Conservation (phyloP, 2,888 invertebrate species). For the Metopia argyrocephala region DNA sequence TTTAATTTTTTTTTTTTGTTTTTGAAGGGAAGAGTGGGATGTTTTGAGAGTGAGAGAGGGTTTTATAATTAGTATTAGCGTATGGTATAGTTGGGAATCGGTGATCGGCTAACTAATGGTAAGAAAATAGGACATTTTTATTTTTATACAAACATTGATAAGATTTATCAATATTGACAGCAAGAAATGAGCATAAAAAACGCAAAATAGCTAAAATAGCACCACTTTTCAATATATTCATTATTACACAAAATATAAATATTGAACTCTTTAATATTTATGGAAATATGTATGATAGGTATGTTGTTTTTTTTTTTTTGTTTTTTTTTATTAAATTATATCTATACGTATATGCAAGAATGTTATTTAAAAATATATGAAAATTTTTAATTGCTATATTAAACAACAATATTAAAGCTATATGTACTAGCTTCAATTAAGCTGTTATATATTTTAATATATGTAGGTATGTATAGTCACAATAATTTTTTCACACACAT, state of each 20-base stretch:
- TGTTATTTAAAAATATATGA: no score
- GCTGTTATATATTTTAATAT: no score
- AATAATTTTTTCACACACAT: no score
- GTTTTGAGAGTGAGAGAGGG: slow-evolving; percentile 44
- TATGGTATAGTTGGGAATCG: slow-evolving; percentile 9
- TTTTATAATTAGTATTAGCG: slow-evolving; percentile 29
- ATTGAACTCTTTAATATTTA: no score
- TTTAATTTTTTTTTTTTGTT: slow-evolving; percentile 31
- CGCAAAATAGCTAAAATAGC: neutral
- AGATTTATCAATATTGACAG: slow-evolving; percentile 5
- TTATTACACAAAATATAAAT: no score
- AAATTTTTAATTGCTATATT: no score
- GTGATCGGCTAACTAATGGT: slow-evolving; percentile 18
- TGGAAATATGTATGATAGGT: no score
- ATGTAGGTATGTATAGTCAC: no score
- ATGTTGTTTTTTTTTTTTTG: neutral
- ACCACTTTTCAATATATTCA: neutral
- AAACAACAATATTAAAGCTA: no score
- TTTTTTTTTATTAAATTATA: no score
- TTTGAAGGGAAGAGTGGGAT: slow-evolving; percentile 7
- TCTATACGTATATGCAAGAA: no score
- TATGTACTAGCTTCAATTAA: no score
- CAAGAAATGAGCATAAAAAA: neutral
- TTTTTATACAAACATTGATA: neutral
- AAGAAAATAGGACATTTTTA: slow-evolving; percentile 8